phyloP scores from a whole-genome alignment of 2,797 vertebrate genomes.

The Notoglanidium macrostoma region DNA sequence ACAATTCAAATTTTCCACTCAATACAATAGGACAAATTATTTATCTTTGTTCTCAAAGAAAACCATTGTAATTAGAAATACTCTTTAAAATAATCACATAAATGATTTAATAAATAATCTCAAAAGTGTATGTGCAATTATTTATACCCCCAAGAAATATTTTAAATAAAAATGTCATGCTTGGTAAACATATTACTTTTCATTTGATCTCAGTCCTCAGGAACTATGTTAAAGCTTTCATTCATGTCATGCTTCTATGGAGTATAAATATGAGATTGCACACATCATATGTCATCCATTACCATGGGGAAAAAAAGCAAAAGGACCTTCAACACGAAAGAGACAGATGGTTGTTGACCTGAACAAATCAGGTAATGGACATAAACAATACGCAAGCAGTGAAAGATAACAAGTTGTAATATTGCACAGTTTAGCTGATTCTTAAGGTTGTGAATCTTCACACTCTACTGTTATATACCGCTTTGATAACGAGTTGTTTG shows the following conservation, averaged over 20 bases:
- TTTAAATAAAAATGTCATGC: slow-evolving; percentile 12
- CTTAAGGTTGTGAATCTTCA: neutral
- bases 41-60: neutral
- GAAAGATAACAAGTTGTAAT: neutral
- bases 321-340: neutral
- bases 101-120: neutral
- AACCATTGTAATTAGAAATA: neutral
- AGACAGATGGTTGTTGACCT: neutral
- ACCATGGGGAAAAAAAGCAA: neutral
- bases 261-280: slow-evolving; percentile 1
- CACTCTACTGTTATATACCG: neutral
- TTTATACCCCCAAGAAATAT: neutral
- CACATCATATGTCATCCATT: slow-evolving; percentile 1
- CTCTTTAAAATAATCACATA: neutral
- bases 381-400: neutral
- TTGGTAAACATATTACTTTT: slow-evolving; percentile 15
- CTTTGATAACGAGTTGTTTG: neutral
- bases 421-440: neutral
- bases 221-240: neutral
- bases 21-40: neutral
- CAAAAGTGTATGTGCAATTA: neutral
- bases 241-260: neutral
- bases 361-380: neutral
- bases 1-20: neutral
- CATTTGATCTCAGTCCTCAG: slow-evolving; percentile 1